Evolutionary conservation across 2,113 vertebrate species (phyloP).

Genomic region (Apodemus sylvaticus): DNA sequence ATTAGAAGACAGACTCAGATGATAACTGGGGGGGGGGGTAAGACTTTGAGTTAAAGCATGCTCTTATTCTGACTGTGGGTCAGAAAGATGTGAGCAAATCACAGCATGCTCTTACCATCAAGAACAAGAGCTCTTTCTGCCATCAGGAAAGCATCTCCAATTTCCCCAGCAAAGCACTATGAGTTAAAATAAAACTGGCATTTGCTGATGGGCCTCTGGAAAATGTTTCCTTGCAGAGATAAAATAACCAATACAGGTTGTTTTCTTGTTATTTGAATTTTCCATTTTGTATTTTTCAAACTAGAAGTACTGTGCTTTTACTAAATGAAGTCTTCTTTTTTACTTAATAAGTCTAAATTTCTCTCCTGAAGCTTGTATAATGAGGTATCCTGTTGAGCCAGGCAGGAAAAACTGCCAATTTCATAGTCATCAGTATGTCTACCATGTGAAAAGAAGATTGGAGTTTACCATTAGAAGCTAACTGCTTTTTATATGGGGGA

Average conservation of each 20-base stretch:
- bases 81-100: background rate
- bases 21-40: too few species aligned
- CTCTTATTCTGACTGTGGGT: background rate
- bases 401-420: constrained; percentile 65
- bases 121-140: background rate
- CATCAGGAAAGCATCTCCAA: background rate
- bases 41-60: background rate
- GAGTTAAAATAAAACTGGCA: background rate
- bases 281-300: constrained; percentile 14
- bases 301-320: background rate
- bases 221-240: background rate
- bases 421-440: constrained; percentile 63
- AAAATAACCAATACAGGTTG: background rate
- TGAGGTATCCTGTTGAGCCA: constrained; percentile 49
- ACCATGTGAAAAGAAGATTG: constrained; percentile 55
- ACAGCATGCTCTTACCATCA: background rate
- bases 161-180: background rate
- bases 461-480: constrained; percentile 69
- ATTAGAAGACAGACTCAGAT: background rate
- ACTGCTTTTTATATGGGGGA: constrained; percentile 9
- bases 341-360: constrained; percentile 46
- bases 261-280: background rate
- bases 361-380: constrained; percentile 63
- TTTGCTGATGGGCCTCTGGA: background rate
- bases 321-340: constrained; percentile 24